Conservation (phyloP, 2,888 invertebrate species). For the Eutolmus rufibarbis region DNA sequence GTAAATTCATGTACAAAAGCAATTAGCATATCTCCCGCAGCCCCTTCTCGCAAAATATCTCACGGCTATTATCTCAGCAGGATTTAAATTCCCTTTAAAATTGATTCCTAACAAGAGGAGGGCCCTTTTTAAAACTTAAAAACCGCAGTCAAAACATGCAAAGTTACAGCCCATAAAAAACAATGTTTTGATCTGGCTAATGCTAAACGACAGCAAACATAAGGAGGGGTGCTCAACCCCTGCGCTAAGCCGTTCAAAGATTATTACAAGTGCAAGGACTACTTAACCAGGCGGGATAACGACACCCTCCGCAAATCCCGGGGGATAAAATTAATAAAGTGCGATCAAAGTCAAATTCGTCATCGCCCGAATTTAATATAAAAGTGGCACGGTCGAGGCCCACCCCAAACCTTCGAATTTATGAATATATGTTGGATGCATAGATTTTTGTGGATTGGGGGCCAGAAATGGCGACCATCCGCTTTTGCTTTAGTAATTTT, state of each 20-base stretch:
- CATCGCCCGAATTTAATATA: constrained; percentile 27
- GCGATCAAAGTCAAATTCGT: constrained; percentile 43
- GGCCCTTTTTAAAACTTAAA: background rate
- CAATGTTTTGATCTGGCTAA: constrained; percentile 4
- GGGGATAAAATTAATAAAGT: constrained; percentile 42
- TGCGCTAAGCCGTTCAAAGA: background rate
- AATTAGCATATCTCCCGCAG: background rate
- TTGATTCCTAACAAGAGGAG: background rate
- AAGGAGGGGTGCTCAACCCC: background rate
- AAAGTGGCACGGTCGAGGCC: background rate
- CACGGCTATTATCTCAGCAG: background rate
- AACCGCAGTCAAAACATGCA: constrained; percentile 34
- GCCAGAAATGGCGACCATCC: background rate
- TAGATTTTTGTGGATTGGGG: background rate
- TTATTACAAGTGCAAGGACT: background rate
- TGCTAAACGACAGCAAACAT: background rate
- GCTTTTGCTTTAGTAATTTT: background rate
- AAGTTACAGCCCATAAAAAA: background rate
- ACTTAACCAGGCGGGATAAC: background rate
- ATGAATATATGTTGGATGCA: background rate
- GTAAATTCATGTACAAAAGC: background rate
- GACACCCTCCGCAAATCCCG: background rate
- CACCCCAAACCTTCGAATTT: background rate
- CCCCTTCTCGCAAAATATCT: background rate
- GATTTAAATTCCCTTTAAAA: background rate